A percentile compares a stretch with the other conserved stretches of the same genome.
Conservation (phyloP, 2,888 invertebrate genomes). For the Phengaris arion region DNA sequence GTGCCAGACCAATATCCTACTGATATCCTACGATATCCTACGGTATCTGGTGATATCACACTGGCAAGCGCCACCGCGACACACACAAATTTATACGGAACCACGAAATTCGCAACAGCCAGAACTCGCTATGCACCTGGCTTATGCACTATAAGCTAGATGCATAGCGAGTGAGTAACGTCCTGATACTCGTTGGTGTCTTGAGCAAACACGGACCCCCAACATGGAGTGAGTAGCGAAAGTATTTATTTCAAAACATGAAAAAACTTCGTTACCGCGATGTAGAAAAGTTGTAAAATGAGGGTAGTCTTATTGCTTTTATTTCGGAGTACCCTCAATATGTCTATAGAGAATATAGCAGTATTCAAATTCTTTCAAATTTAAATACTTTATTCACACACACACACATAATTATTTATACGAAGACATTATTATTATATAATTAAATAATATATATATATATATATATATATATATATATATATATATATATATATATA, state of each 20-base stretch:
- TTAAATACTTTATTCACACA: too few relatives aligned
- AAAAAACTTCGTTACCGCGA: conserved; percentile 48
- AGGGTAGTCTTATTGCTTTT: not conserved
- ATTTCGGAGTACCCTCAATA: not conserved
- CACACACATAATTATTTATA: too few relatives aligned
- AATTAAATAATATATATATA: too few relatives aligned
- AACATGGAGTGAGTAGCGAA: too few relatives aligned
- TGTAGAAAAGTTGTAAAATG: conserved; percentile 37
- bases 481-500: too few relatives aligned
- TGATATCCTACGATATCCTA: conserved; percentile 12
- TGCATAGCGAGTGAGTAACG: conserved; percentile 41
- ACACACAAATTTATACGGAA: conserved; percentile 32
- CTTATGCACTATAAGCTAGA: conserved; percentile 30
- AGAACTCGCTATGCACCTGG: conserved; percentile 30
- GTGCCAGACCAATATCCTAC: conserved; percentile 25
- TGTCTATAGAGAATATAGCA: too few relatives aligned
- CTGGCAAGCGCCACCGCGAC: conserved; percentile 36
- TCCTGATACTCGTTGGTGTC: conserved; percentile 45
- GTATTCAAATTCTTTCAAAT: too few relatives aligned
- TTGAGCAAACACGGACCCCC: conserved; percentile 54
- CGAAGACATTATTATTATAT: too few relatives aligned
- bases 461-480: too few relatives aligned
- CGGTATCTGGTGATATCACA: conserved; percentile 29
- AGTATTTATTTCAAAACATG: not conserved
- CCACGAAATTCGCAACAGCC: conserved; percentile 32